Base-by-base conservation (phyloP, 1,140 invertebrate genomes). In the Apis cerana region DNA sequence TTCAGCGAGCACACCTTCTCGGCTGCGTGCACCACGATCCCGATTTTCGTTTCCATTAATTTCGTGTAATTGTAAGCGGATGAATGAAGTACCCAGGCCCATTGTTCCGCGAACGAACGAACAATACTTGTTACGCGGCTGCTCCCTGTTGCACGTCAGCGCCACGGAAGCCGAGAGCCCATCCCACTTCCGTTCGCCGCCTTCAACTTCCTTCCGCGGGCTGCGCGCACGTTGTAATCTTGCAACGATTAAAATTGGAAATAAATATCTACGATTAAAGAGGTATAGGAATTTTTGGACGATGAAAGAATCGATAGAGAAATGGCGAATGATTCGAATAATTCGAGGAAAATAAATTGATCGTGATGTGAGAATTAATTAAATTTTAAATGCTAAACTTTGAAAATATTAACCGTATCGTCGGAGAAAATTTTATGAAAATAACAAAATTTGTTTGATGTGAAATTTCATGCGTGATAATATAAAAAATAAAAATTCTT, bases 11-110 rank as follows among this genome's bases (percentile, higher is more conserved):
- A 65, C 69, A 58, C 70, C 78, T 68, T 68, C 64, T 27, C 33
- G 43, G 33, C 62, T 43, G 71, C 79, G 43, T 52, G 69, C 23
- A n/a, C 48, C 74, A 52, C 74, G 62, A 85, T 83, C 74, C 79
- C 74, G 87, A 88, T 88, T 88, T 88, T 88, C 86, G 76, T 88
- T 88, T 79, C 80, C 86, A 88, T 88, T 88, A 88, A 88, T 88
- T 88, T 88, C 71, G 23, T 76, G 80, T 83, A 88, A 88, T 88
- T 82, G 83, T 74, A 67, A 64, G 70, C 72, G 62, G 62, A 79
- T 85, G 87, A 88, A 88, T 88, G 85, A 85, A 87, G 76, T 74
- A 74, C 71, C 71, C 71, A 50, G 61, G 61, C 67, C 75, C 64
- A 88, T 88, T 88, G 87, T 88, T 88, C 21, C 54, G 52, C 61